A percentile compares a stretch with the other conserved stretches of the same genome.
These are phyloP conservation scores for Distichodus sexfasciatus DNA, from an alignment of 2,797 vertebrate genomes.

Conservation along the genomic window DNA sequence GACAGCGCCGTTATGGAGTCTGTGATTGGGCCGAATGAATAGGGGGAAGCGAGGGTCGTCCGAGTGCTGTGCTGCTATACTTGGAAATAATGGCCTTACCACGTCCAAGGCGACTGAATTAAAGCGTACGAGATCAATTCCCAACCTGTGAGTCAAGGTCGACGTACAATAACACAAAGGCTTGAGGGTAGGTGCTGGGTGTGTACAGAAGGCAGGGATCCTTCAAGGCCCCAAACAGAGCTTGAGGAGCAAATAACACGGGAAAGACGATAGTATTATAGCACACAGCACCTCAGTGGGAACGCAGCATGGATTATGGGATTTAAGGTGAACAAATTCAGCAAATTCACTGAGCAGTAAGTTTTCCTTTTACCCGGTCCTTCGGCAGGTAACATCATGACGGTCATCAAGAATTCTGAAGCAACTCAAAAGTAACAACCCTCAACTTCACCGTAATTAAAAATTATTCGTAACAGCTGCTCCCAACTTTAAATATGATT, in stretches of 20 bases:
- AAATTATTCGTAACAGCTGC: no score
- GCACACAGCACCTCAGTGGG: background rate
- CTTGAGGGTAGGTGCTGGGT: slow-evolving; percentile 16
- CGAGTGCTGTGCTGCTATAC: slow-evolving; percentile 58
- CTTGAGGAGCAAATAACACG: background rate
- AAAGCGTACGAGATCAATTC: slow-evolving; percentile 65
- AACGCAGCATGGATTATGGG: background rate
- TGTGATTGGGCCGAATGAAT: slow-evolving; percentile 37
- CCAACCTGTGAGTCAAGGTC: slow-evolving; percentile 58
- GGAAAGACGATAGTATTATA: slow-evolving; percentile 2
- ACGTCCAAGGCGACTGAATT: slow-evolving; percentile 59
- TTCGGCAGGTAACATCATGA: no score
- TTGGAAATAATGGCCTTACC: slow-evolving; percentile 62
- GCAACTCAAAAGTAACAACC: no score
- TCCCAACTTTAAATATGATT: no score
- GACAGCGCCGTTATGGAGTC: slow-evolving; percentile 13
- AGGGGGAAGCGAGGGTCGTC: slow-evolving; percentile 41
- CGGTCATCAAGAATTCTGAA: no score
- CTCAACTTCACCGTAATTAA: no score
- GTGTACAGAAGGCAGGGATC: background rate
- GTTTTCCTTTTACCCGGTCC: no score
- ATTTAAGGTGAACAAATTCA: background rate
- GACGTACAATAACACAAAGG: slow-evolving; percentile 42
- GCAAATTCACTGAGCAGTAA: no score
- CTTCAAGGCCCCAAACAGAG: background rate